Base-by-base conservation (phyloP, 2,113 vertebrate species). In the Prionailurus viverrinus region DNA sequence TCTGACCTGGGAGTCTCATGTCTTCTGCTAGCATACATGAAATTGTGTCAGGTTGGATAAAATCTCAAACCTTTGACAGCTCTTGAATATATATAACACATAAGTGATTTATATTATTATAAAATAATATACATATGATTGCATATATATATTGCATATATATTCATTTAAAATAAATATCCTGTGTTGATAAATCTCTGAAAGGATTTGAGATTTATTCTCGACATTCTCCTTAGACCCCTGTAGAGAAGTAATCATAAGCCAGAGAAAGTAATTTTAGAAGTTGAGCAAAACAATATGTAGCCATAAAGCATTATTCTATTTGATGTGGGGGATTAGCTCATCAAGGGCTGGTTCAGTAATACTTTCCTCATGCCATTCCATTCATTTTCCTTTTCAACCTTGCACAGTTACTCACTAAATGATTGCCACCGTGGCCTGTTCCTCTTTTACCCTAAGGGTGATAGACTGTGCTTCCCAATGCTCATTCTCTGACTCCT, bases 251-350 rank as follows among this genome's bases (percentile, higher is more conserved):
- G 66, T 69, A 66, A 96, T 92, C 68, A 53, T n/a, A 91, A 89
- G n/a, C 82, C 81, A 94, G 51, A 53, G 27, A 87, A 91, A 92
- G 91, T 93, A 78, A 96, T 96, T 97, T 97, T 85, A 87, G 71
- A 94, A 93, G 39, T 88, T 94, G 66, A 91, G 16, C 15, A 69
- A 92, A 95, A 81, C 63, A 94, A 63, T 85, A 79, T 63, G 25
- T 76, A 85, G 68, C 48, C 78, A 81, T 69, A 45, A 92, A 96
- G 31, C 83, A 63, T 71, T 65, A 66, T 93, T 93, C 53, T 51
- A 33, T 81, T 73, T 74, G 82, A 90, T 92, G 89, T 90, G 53
- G 83, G 91, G 76, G 31, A 92, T 95, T 80, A 97, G 61, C 85
- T 97, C 88, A 89, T 90, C 78, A 51, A 69, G 66, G 41, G 69